phyloP scores from a whole-genome alignment of 1,140 invertebrate genomes.

The Apocrypta bakeri region DNA sequence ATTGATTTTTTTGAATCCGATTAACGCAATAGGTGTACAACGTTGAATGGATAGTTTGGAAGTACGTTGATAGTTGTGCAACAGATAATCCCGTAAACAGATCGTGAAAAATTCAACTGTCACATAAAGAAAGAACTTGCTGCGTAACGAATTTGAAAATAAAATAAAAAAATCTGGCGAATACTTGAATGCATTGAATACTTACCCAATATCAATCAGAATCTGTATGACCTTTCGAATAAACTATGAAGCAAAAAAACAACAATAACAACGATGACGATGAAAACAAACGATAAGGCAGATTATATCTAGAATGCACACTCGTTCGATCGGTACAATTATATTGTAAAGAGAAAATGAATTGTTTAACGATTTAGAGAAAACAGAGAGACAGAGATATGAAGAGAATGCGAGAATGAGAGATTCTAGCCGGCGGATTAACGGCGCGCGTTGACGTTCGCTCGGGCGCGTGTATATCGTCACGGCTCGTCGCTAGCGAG shows the following conservation, averaged over 20 bases:
- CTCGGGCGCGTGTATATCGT: background rate
- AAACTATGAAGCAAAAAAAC: background rate
- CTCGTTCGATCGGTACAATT: constrained; percentile 52
- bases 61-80: too few species aligned
- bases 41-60: background rate
- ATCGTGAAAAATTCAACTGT: too few species aligned
- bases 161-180: too few species aligned
- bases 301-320: background rate
- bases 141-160: too few species aligned
- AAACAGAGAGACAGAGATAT: constrained; percentile 34
- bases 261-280: background rate
- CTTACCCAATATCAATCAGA: constrained; percentile 37
- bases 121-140: too few species aligned
- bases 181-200: background rate
- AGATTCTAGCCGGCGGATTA: constrained; percentile 25
- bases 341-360: too few species aligned
- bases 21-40: too few species aligned
- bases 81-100: too few species aligned
- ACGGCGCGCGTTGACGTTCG: background rate
- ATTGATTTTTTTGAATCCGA: too few species aligned
- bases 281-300: too few species aligned
- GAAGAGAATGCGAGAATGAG: background rate
- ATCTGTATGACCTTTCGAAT: background rate
- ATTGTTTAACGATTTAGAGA: too few species aligned
- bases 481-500: constrained; percentile 35